Conservation (phyloP, 2,888 invertebrate species). For the Caenorhabditis sulstoni region DNA sequence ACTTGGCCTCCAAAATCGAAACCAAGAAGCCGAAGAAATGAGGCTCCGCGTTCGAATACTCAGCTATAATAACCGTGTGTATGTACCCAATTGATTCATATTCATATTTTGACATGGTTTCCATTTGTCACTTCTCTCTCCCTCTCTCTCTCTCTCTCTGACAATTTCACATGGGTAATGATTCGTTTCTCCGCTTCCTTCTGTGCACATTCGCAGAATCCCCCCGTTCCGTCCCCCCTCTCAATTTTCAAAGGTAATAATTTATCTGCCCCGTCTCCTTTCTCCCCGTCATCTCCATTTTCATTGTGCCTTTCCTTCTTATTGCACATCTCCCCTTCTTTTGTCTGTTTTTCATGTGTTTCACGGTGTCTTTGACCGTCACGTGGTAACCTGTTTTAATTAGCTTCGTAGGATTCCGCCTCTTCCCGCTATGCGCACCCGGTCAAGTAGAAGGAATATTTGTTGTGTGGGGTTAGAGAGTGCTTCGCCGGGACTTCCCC, state of each 20-base stretch:
- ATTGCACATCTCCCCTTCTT: neutral
- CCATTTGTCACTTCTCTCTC: neutral
- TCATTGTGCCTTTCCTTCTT: neutral
- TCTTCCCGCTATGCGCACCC: neutral
- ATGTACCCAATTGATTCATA: constrained; percentile 21
- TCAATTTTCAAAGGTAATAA: neutral
- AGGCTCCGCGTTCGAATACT: neutral
- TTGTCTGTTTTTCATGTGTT: neutral
- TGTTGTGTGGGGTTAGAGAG: too few relatives aligned
- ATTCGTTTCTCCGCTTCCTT: neutral
- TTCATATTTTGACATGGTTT: constrained; percentile 20
- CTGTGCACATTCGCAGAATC: constrained; percentile 12
- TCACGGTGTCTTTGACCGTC: constrained; percentile 6
- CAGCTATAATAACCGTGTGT: neutral
- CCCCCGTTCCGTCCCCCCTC: neutral
- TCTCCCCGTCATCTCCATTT: neutral
- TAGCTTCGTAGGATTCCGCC: neutral
- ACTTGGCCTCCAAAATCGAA: constrained; percentile 54
- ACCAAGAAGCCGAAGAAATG: constrained; percentile 52
- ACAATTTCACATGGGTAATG: constrained; percentile 1
- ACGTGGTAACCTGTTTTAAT: constrained; percentile 27
- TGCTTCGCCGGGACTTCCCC: too few relatives aligned
- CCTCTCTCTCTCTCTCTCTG: neutral
- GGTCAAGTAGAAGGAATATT: neutral
- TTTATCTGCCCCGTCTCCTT: constrained; percentile 1